These are phyloP conservation scores for Maylandia zebra DNA, from an alignment of 2,113 vertebrate species.

Conservation along the genomic window DNA sequence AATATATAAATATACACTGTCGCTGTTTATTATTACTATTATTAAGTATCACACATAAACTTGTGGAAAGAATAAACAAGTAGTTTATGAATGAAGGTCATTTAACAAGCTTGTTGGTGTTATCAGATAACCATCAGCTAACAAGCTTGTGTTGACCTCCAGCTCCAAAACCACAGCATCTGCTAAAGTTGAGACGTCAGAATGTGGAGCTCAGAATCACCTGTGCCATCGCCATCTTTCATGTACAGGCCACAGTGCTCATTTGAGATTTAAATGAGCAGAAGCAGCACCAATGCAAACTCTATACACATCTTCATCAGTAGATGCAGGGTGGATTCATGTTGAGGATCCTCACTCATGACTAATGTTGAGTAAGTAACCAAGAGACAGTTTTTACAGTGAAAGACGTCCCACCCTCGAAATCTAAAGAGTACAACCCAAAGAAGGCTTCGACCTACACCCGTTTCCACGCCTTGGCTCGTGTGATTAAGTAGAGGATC, in stretches of 20 bases:
- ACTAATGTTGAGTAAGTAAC: neutral
- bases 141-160: neutral
- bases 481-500: neutral
- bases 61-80: neutral
- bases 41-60: neutral
- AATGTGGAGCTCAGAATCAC: neutral
- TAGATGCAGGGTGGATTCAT: neutral
- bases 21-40: neutral
- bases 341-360: neutral
- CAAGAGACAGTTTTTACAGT: neutral
- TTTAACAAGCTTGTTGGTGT: neutral
- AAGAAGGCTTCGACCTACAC: neutral
- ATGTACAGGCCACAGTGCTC: neutral
- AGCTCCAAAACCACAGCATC: neutral
- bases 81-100: neutral
- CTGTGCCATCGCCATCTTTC: neutral
- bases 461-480: neutral
- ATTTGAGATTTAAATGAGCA: neutral
- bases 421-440: neutral
- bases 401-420: neutral
- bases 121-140: neutral
- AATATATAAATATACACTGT: neutral
- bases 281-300: neutral
- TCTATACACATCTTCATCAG: neutral
- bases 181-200: neutral